Conservation (phyloP, 2,888 invertebrate species). For the Platerodrilus igneus region DNA sequence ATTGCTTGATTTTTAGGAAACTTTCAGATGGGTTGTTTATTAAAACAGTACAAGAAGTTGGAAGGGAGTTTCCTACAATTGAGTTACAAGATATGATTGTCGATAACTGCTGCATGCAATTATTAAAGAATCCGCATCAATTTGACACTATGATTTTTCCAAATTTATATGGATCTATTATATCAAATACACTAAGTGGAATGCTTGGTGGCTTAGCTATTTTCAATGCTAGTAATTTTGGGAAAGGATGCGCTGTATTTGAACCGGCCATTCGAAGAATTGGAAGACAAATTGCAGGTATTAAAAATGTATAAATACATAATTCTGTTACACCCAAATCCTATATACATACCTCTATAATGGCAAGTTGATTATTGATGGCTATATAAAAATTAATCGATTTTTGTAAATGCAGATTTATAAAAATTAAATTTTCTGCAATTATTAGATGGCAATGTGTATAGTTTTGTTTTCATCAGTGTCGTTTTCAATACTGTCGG, state of each 20-base stretch:
- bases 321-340: background rate
- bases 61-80: constrained; percentile 37
- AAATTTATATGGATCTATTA: constrained; percentile 41
- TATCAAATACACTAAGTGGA: constrained; percentile 39
- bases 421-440: too few relatives aligned
- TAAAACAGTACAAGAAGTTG: constrained; percentile 33
- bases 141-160: constrained; percentile 41
- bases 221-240: constrained; percentile 37
- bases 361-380: too few relatives aligned
- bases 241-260: constrained; percentile 37
- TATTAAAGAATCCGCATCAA: constrained; percentile 35
- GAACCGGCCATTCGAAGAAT: constrained; percentile 36
- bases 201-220: constrained; percentile 40
- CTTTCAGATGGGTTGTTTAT: constrained; percentile 43
- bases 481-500: too few relatives aligned
- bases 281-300: constrained; percentile 16
- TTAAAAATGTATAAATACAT: too few relatives aligned
- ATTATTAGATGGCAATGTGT: too few relatives aligned
- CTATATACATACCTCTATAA: too few relatives aligned
- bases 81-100: constrained; percentile 36
- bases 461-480: too few relatives aligned
- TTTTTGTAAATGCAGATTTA: too few relatives aligned
- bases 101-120: constrained; percentile 39
- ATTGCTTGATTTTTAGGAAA: constrained; percentile 32
- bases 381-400: too few relatives aligned